Base-by-base conservation (phyloP, 2,888 invertebrate species). In the Petrolisthes cinctipes region DNA sequence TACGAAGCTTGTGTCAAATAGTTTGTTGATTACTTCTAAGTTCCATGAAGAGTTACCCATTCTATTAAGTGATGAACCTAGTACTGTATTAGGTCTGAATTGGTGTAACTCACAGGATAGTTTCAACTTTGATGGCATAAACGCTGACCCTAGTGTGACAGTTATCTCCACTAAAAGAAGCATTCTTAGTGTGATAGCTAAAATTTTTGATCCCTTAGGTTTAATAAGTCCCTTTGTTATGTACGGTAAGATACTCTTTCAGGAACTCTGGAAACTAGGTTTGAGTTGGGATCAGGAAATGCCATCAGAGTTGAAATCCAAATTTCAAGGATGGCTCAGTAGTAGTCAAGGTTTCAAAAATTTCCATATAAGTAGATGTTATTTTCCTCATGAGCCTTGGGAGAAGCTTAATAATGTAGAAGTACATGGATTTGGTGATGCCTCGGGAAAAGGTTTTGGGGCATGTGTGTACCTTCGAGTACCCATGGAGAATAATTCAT, bases 1-100 rank as follows among this genome's bases (percentile, higher is more conserved):
- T 83, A 83, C 83, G 73, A 83, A 71, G 23, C 83, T 83, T 83
- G 73, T 83, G 83, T 83, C 71, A 73, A 83, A 83, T 83, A 83
- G 83, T 83, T 73, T 83, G 53, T 73, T 83, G 81, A 81, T 81
- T 61, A 81, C 23, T 71, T 82, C 82, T 4, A 71, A 71, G 82
- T 82, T n/a, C 5, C 54, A 71, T 82, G 82, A 82, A 57, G 51
- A 82, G 71, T 17, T 82, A 71, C 51, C 82, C 37, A 68, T 71
- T 82, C 37, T 71, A 66, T 57, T 5, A 57, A 14, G 20, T 61
- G 81, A 81, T 5, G 61, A 82, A 83, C 83, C 71, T 73, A 83
- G 53, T 14, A 83, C 71, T 83, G 83, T 73, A 54, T 83, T 73
- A 83, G 83, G 83, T n/a, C 83, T 83, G 20, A 83, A 83, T 37